These are phyloP conservation scores for Patella vulgata DNA, from an alignment of 1,140 invertebrate genomes.

Conservation along the genomic window DNA sequence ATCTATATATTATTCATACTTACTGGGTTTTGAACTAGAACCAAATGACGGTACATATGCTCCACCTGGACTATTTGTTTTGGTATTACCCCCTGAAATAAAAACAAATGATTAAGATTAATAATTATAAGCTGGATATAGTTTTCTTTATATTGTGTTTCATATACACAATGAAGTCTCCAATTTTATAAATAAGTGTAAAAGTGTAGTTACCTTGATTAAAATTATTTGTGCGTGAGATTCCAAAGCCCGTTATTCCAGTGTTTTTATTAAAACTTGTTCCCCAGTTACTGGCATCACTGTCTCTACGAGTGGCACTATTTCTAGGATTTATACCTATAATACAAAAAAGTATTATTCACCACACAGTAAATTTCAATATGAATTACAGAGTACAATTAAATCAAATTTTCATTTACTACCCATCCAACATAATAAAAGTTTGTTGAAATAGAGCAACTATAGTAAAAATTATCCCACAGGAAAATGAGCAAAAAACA, in stretches of 20 bases:
- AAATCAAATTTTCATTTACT: background rate
- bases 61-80: slow-evolving; percentile 28
- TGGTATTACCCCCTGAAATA: background rate
- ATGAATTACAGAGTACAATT: too few relatives aligned
- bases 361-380: background rate
- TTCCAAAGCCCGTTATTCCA: slow-evolving; percentile 5
- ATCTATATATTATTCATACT: slow-evolving; percentile 9
- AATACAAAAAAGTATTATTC: slow-evolving; percentile 2
- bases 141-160: background rate
- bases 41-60: slow-evolving; percentile 49
- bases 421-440: too few relatives aligned
- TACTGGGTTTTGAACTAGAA: slow-evolving; percentile 24
- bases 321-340: slow-evolving; percentile 48
- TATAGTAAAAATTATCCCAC: background rate
- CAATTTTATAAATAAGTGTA: too few relatives aligned
- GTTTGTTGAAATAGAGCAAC: slow-evolving; percentile 1
- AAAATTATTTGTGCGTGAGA: slow-evolving; percentile 6
- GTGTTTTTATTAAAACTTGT: slow-evolving; percentile 1
- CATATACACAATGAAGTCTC: background rate
- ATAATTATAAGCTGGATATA: background rate
- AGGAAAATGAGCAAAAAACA: background rate
- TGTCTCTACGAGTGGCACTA: slow-evolving; percentile 36
- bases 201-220: too few relatives aligned
- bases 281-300: slow-evolving; percentile 15
- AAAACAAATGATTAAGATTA: background rate